Conservation (phyloP, 2,888 invertebrate genomes). For the Cryptocephalus primarius region DNA sequence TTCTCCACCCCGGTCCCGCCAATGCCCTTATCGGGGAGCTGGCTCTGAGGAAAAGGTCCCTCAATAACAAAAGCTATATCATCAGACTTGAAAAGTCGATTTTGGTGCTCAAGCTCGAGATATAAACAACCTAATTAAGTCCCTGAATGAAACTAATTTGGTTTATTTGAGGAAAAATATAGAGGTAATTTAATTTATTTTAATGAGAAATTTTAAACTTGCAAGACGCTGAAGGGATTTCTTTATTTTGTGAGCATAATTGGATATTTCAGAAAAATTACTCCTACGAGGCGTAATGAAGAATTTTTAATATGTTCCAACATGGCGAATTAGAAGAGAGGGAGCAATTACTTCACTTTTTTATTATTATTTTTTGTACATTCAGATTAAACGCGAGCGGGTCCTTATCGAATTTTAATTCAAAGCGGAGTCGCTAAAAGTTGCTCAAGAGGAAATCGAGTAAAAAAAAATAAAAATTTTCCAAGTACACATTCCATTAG, state of each 20-base stretch:
- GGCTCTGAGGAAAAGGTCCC: constrained; percentile 1
- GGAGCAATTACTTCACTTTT: no score
- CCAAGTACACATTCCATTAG: no score
- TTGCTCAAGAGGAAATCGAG: no score
- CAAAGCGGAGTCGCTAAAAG: no score
- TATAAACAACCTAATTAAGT: constrained; percentile 15
- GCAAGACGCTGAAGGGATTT: constrained; percentile 5
- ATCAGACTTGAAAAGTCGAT: constrained; percentile 13
- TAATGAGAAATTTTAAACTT: constrained; percentile 10
- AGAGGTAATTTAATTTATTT: constrained; percentile 10
- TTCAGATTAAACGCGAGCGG: no score
- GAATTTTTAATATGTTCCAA: no score
- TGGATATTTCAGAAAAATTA: constrained; percentile 9
- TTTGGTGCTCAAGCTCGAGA: constrained; percentile 8
- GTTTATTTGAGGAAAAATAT: constrained; percentile 10
- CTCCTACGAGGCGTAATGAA: neutral
- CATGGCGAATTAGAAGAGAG: no score
- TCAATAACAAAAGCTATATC: constrained; percentile 14
- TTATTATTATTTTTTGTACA: no score
- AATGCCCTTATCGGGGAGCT: no score
- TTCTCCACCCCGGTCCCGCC: no score
- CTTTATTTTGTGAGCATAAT: constrained; percentile 9
- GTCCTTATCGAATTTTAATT: no score
- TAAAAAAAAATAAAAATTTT: no score
- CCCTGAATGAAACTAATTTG: constrained; percentile 12